Evolutionary conservation across 2,888 invertebrate genomes (phyloP).

Genomic region (Hydroisotoma schaefferi): DNA sequence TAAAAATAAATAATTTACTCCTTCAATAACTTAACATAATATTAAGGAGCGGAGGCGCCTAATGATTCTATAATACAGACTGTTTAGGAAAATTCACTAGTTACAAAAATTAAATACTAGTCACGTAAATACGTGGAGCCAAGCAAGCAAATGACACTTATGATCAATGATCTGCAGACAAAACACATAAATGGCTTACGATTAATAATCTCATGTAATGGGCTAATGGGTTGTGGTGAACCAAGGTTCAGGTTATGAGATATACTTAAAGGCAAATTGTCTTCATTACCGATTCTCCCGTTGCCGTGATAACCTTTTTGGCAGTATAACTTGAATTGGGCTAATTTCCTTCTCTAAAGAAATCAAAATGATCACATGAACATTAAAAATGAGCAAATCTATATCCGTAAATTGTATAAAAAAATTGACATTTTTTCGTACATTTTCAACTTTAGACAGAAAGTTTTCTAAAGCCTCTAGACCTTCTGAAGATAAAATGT

Average conservation of each 20-base stretch:
- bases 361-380: neutral
- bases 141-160: neutral
- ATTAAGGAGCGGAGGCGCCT: neutral
- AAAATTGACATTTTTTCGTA: neutral
- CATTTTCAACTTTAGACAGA: neutral
- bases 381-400: neutral
- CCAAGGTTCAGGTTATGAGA: neutral
- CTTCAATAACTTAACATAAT: neutral
- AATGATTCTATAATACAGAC: neutral
- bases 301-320: neutral
- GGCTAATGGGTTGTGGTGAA: neutral
- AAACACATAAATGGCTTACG: constrained; percentile 1
- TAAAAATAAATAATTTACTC: neutral
- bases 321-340: neutral
- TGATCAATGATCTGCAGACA: neutral
- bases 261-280: neutral
- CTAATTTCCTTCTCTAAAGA: neutral
- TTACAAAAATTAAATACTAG: neutral
- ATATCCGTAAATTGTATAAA: neutral
- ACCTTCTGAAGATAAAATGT: constrained; percentile 71
- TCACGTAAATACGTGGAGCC: too few relatives aligned
- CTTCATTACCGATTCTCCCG: neutral
- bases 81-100: neutral
- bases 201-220: neutral
- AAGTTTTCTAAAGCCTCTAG: constrained; percentile 58